Percentiles rank a stretch among this genome's conserved stretches.
phyloP scores from a whole-genome alignment of 1,140 invertebrate species.

The Pseudachorutes palmiensis region DNA sequence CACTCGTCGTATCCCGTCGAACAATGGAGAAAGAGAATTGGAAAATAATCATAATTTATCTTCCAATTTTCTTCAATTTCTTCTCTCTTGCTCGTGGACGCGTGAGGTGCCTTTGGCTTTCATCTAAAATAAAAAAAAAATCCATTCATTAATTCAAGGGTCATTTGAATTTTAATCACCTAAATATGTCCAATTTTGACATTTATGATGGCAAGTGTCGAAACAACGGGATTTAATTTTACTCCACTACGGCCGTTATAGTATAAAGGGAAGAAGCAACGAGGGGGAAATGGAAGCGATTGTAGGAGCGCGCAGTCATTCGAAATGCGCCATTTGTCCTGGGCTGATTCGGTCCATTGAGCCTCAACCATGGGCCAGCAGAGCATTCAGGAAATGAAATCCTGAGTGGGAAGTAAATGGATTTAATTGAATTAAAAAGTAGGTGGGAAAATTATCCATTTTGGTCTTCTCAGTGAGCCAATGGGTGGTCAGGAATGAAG shows the following conservation, averaged over 20 bases:
- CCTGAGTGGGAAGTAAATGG: not conserved
- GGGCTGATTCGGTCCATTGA: not conserved
- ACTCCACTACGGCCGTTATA: no score
- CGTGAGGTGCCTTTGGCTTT: not conserved
- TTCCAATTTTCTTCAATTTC: not conserved
- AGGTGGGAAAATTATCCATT: not conserved
- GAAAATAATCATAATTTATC: not conserved
- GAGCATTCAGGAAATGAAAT: not conserved
- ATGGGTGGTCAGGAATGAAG: not conserved
- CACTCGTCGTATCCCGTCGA: no score
- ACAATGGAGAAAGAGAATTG: not conserved
- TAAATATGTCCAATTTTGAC: no score
- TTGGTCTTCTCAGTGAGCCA: not conserved
- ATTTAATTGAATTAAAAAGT: slow-evolving; percentile 5
- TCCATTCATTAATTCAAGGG: not conserved
- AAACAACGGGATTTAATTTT: not conserved
- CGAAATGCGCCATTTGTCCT: not conserved
- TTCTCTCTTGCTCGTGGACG: not conserved
- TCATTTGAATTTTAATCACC: not conserved
- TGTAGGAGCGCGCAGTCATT: no score
- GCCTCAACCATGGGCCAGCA: not conserved
- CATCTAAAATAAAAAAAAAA: not conserved
- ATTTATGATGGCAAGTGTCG: not conserved
- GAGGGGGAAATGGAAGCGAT: no score
- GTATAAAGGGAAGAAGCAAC: no score